Conservation (phyloP, 1,140 invertebrate genomes). For the Lutraria rhynchaena region DNA sequence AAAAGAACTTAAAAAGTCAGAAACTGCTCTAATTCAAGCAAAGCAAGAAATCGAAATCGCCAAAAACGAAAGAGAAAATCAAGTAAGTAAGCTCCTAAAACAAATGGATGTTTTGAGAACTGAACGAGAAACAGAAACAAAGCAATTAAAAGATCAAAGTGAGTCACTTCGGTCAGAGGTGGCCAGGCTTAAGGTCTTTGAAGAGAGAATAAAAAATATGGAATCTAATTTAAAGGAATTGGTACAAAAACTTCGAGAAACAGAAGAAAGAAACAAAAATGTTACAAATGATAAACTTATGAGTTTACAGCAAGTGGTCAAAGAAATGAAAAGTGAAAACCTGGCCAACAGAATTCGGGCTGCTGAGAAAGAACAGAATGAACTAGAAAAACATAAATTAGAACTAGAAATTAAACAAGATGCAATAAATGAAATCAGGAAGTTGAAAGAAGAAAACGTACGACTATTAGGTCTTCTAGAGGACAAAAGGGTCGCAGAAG, state of each 20-base stretch:
- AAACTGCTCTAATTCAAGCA: constrained; percentile 35
- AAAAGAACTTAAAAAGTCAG: constrained; percentile 39
- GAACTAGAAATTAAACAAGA: constrained; percentile 58
- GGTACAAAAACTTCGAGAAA: constrained; percentile 41
- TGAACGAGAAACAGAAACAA: constrained; percentile 48
- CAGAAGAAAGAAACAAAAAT: constrained; percentile 49
- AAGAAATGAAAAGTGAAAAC: constrained; percentile 59
- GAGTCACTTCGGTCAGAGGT: constrained; percentile 48
- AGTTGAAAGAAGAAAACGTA: constrained; percentile 51
- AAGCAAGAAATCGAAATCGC: constrained; percentile 49
- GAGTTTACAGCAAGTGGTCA: constrained; percentile 53
- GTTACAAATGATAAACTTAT: constrained; percentile 35
- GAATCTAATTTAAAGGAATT: constrained; percentile 53
- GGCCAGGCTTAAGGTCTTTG: constrained; percentile 48
- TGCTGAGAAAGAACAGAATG: constrained; percentile 54
- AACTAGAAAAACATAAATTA: constrained; percentile 53
- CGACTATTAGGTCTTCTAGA: constrained; percentile 36
- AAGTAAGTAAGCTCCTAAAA: constrained; percentile 44
- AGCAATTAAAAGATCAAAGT: constrained; percentile 53
- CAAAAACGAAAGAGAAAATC: constrained; percentile 52
- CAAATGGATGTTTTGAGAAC: constrained; percentile 50
- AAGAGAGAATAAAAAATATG: constrained; percentile 54
- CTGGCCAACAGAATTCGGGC: constrained; percentile 44
- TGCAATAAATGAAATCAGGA: constrained; percentile 57
- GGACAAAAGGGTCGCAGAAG: constrained; percentile 54